These are phyloP conservation scores for Nematostella vectensis DNA, from an alignment of 92 coral and sea anemone genomes.

Conservation along the genomic window DNA sequence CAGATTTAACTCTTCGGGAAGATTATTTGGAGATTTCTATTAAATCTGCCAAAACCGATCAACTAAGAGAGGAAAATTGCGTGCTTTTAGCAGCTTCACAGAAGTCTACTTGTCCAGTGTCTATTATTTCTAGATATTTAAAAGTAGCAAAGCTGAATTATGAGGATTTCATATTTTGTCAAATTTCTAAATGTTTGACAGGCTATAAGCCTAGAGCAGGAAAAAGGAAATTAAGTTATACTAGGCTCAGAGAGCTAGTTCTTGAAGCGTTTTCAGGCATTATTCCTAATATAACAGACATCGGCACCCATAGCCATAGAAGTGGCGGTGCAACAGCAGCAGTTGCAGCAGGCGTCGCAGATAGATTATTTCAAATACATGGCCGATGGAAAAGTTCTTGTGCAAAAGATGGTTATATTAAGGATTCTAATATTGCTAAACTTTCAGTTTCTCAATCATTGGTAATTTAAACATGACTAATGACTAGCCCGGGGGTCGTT, in stretches of 20 bases:
- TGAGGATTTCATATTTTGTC: neutral
- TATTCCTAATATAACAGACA: neutral
- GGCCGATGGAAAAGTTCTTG: neutral
- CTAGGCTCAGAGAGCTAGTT: neutral
- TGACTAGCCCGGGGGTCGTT: conserved; percentile 1
- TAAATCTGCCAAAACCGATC: neutral
- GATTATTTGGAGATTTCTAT: conserved; percentile 1
- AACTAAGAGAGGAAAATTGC: neutral
- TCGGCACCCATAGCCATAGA: neutral
- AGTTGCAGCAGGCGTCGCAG: neutral
- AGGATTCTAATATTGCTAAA: neutral
- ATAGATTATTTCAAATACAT: neutral
- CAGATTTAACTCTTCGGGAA: neutral
- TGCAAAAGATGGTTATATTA: neutral
- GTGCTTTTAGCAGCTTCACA: conserved; percentile 2
- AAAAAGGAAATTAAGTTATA: neutral
- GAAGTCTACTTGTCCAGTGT: neutral
- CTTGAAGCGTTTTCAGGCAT: neutral
- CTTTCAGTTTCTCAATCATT: neutral
- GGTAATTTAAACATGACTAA: neutral
- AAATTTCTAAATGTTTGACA: neutral
- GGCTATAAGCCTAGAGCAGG: neutral
- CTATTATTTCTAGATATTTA: conserved; percentile 3
- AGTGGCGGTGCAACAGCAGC: neutral
- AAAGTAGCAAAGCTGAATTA: neutral